Evolutionary conservation across 2,113 vertebrate genomes (phyloP), one percentile per base, ranked within the genome.

Genomic region (Solea solea): DNA sequence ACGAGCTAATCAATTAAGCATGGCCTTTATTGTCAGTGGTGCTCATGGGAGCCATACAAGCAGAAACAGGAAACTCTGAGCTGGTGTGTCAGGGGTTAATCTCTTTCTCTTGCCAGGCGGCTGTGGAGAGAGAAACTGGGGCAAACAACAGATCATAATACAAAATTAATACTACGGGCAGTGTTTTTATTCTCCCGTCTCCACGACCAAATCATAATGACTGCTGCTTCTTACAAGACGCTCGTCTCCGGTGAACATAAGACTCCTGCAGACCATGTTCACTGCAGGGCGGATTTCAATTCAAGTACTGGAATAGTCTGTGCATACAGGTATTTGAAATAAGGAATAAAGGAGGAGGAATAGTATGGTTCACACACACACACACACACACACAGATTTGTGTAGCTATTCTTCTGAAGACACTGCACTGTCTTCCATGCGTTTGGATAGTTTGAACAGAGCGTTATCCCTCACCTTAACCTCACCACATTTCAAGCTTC

Each of bases 1-100:
- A 87, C 49, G 49, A 62, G 64, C 64, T 88, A 86, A 93, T 93
- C 76, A 90, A 93, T 93, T 91, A 92, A 84, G 74, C 74, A 85
- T 84, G 71, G 77, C 59, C 70, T 83, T 74, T 70, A 64, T 71
- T 68, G 82, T 84, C 62, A 64, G 58, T 46, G 5, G 82, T 0
- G 50, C 79, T 81, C 74, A 56, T 54, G 81, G 83, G 80, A 81
- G 78, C 65, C 6, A 3, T 57, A 51, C 57, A 27, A 2, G 68
- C 56, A 60, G 48, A 72, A 52, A 41, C 45, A 12, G 80, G 61
- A 60, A 11, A 15, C 60, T 21, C 44, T 76, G 71, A 75, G 74
- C 69, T 74, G 4, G 82, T 7, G 46, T 80, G 90, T 82, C 84
- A 82, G 66, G 82, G 86, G 90, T 90, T 90, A 91, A 90, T 86